These are phyloP conservation scores for Melanotaenia duboulayi DNA, from an alignment of 2,113 vertebrate species.

Conservation along the genomic window DNA sequence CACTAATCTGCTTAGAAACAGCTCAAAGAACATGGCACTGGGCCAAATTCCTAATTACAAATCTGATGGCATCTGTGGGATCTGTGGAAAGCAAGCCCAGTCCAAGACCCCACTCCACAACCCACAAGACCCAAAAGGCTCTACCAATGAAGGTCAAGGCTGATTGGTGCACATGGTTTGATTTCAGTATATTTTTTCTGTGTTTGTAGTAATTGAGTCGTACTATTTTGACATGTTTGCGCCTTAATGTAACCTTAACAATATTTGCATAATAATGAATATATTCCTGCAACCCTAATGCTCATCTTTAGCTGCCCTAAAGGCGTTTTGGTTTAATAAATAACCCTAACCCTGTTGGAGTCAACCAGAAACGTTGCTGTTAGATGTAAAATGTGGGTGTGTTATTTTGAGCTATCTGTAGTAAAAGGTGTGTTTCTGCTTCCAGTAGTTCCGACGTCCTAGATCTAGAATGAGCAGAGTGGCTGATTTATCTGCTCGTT, in stretches of 20 bases:
- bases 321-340: constrained; percentile 15
- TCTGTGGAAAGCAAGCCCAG: too few species aligned
- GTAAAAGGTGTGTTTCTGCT: constrained; percentile 34
- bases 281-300: constrained; percentile 2
- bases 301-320: constrained; percentile 1
- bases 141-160: too few species aligned
- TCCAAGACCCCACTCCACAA: too few species aligned
- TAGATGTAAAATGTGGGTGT: constrained; percentile 2
- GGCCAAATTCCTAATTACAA: too few species aligned
- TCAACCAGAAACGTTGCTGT: background rate
- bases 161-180: too few species aligned
- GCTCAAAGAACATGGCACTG: too few species aligned
- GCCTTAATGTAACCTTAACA: background rate
- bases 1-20: too few species aligned
- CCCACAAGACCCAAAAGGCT: too few species aligned
- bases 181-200: too few species aligned
- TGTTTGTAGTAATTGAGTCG: too few species aligned
- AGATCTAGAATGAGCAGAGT: constrained; percentile 42
- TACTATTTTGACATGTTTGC: background rate
- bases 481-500: constrained; percentile 14
- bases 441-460: constrained; percentile 22
- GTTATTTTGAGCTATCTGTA: constrained; percentile 6
- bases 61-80: too few species aligned
- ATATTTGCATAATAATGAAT: background rate
- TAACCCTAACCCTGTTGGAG: background rate